A percentile compares a stretch with the other conserved stretches of the same genome.
Evolutionary conservation across 2,113 vertebrate genomes (phyloP).

Genomic region (Lathamus discolor): DNA sequence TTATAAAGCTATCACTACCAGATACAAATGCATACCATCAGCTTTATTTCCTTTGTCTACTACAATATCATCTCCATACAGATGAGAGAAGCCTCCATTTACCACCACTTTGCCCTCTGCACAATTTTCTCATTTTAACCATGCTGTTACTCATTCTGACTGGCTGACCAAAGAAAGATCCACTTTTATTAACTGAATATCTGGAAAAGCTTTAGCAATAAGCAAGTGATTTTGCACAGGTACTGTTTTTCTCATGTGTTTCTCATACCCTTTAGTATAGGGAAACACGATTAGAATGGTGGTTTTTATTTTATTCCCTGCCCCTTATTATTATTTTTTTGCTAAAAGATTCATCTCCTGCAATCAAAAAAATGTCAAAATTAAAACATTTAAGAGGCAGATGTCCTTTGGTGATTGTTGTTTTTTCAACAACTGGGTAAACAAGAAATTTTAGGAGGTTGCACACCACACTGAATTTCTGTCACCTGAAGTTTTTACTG

Average conservation of each 20-base stretch:
- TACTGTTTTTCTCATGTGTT: background rate
- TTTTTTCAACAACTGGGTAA: background rate
- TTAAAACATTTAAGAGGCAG: background rate
- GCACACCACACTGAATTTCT: background rate
- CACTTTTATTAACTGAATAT: background rate
- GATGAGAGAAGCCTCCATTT: constrained; percentile 14
- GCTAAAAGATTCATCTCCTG: background rate
- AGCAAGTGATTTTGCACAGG: background rate
- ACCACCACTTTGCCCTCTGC: background rate
- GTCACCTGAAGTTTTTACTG: background rate
- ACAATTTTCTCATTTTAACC: background rate
- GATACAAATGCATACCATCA: background rate
- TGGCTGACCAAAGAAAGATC: background rate
- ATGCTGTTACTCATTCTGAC: background rate
- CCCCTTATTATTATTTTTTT: background rate
- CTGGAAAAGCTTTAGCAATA: background rate
- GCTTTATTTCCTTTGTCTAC: constrained; percentile 12
- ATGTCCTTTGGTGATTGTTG: background rate
- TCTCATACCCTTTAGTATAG: background rate
- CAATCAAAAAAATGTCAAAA: background rate
- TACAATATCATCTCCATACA: background rate
- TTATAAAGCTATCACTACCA: constrained; percentile 27
- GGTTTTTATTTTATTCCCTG: background rate
- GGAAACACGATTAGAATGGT: background rate
- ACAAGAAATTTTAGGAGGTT: background rate